These are phyloP conservation scores for Nomada goodeniana DNA, from an alignment of 2,888 invertebrate species.

Conservation along the genomic window DNA sequence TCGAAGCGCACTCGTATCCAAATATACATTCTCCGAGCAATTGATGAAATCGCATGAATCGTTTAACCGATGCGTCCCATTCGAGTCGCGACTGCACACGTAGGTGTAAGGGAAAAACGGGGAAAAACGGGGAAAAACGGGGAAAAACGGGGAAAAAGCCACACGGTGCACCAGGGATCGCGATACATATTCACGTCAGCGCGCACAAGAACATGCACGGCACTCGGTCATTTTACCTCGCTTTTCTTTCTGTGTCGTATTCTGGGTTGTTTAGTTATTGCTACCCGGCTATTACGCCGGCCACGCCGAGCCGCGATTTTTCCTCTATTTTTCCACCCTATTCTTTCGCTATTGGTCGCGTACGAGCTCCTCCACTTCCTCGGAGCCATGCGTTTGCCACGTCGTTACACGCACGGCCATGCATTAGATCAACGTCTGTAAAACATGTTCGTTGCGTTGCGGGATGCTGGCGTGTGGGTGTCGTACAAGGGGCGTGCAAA, in stretches of 20 bases:
- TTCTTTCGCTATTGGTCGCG: background rate
- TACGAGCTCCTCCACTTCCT: slow-evolving; percentile 2
- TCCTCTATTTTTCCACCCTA: slow-evolving; percentile 4
- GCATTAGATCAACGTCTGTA: slow-evolving; percentile 20
- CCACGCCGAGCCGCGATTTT: slow-evolving; percentile 30
- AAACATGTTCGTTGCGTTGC: background rate
- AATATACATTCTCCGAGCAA: background rate
- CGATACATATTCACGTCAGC: slow-evolving; percentile 41
- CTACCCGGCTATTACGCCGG: background rate
- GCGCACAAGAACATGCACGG: slow-evolving; percentile 40
- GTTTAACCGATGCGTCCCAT: background rate
- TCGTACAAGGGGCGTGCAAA: background rate
- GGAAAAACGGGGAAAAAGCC: slow-evolving; percentile 3
- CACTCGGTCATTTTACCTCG: slow-evolving; percentile 30
- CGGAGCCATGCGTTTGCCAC: slow-evolving; percentile 3
- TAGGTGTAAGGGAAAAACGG: slow-evolving; percentile 13
- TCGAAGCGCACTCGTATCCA: background rate
- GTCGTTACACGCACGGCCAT: slow-evolving; percentile 2
- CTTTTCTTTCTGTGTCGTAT: slow-evolving; percentile 40
- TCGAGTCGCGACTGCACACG: slow-evolving; percentile 17
- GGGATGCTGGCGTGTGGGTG: slow-evolving; percentile 6
- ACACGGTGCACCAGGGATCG: slow-evolving; percentile 32
- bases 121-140: too few relatives aligned
- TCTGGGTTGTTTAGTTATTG: slow-evolving; percentile 59
- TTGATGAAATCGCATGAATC: background rate